phyloP scores from a whole-genome alignment of 2,797 vertebrate species.

The Cryptoblepharus egeriae region DNA sequence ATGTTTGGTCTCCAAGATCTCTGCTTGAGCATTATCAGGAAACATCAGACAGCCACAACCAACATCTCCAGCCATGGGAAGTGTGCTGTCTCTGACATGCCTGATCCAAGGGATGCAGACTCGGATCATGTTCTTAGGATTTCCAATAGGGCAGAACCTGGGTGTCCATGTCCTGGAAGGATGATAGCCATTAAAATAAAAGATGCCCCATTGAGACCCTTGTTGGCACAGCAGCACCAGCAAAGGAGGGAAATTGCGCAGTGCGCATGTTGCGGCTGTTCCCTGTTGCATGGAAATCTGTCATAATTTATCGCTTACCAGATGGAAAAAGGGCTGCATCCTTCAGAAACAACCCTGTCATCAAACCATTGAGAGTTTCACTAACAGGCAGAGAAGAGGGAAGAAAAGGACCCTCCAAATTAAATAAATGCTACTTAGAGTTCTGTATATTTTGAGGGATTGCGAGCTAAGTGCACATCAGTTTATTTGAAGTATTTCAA shows the following conservation, averaged over 20 bases:
- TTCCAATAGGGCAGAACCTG: too few relatives aligned
- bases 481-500: slow-evolving; percentile 23
- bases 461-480: slow-evolving; percentile 2
- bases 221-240: background rate
- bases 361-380: slow-evolving; percentile 17
- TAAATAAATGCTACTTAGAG: background rate
- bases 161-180: background rate
- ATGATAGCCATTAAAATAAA: background rate
- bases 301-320: background rate
- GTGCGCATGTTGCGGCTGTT: background rate
- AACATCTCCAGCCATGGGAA: too few relatives aligned
- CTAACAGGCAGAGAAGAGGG: background rate
- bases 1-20: too few relatives aligned
- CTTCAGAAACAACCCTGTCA: background rate
- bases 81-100: too few relatives aligned
- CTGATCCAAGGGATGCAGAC: too few relatives aligned
- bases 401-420: background rate
- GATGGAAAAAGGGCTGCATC: background rate
- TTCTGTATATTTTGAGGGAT: background rate
- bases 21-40: too few relatives aligned
- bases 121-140: too few relatives aligned
- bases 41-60: too few relatives aligned
- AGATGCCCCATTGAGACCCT: background rate
- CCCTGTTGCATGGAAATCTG: background rate
- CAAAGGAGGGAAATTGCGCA: background rate